Evolutionary conservation across 2,888 invertebrate genomes (phyloP), one percentile per base, ranked within the genome.

Genomic region (Tanytarsus gracilentus): DNA sequence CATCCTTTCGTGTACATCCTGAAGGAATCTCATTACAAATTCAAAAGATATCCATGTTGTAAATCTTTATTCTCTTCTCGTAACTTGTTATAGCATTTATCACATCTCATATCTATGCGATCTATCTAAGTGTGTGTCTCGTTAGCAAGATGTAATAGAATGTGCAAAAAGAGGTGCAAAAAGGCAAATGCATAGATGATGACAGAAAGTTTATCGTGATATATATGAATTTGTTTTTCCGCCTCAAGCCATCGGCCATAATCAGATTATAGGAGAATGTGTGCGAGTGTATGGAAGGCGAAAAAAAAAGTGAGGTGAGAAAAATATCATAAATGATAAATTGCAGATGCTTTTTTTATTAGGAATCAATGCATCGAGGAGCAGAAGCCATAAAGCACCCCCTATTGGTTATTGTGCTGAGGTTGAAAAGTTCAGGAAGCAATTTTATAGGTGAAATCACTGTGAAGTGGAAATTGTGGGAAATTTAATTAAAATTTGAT

Each of bases 141-240:
- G 18, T 11, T 6, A 16, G 44, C 18, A 21, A 21, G 23, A 44
- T 33, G 9, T 3, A 33, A 5, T 11, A 5, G n/a, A 5, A 33
- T 33, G 6, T 4, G 9, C n/a, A 11, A 4, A 33, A 33, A 11
- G 9, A 29, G 9, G 9, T 7, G 29, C 7, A 29, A 29, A 29
- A n/a, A n/a, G n/a, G n/a, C n/a, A n/a, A n/a, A n/a, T 67, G n/a
- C 64, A 67, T 27, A 67, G 63, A 66, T 44, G 66, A 66, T 14
- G 67, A 67, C 5, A 64, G 65, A 52, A 64, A 64, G 11, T 67
- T 67, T 11, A 67, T 63, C 5, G 59, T 51, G 51, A 63, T 65
- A 9, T n/a, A n/a, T 66, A 66, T 8, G 66, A 66, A 11, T 65
- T 68, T 49, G 60, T 64, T 21, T 63, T 64, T 14, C 30, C 66